A percentile compares a stretch with the other conserved stretches of the same genome.
These are phyloP conservation scores for Okapia johnstoni DNA, from an alignment of 2,113 vertebrate species.

Conservation along the genomic window DNA sequence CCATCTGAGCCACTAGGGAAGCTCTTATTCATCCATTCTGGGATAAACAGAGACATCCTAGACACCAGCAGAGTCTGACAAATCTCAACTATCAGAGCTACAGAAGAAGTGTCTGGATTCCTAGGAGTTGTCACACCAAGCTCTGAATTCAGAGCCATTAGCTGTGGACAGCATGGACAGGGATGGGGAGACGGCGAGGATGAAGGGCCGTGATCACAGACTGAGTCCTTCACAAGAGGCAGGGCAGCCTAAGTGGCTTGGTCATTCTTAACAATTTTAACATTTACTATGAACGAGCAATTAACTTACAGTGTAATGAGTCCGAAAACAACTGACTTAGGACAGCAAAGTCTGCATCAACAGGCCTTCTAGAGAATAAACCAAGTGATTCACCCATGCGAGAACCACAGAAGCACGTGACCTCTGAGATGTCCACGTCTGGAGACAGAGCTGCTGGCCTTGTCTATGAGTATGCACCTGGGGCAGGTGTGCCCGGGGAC, in stretches of 20 bases:
- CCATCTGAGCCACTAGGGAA: background rate
- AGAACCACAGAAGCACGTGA: background rate
- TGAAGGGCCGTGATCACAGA: background rate
- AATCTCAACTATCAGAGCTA: background rate
- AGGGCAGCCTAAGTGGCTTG: background rate
- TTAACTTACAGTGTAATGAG: background rate
- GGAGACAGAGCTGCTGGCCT: background rate
- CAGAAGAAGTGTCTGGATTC: too few species aligned
- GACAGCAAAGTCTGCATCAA: background rate
- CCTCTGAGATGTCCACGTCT: background rate
- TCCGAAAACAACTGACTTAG: background rate
- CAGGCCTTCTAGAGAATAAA: background rate
- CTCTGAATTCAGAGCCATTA: background rate
- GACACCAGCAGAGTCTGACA: background rate
- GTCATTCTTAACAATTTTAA: background rate
- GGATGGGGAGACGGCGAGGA: rapidly evolving
- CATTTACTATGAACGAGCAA: too few species aligned
- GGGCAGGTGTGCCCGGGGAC: rapidly evolving
- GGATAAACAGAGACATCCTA: background rate
- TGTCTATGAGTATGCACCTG: rapidly evolving
- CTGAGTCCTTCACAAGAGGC: background rate
- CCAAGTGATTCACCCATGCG: background rate
- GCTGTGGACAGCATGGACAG: rapidly evolving
- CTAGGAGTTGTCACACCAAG: background rate
- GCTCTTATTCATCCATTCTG: background rate